phyloP scores from a whole-genome alignment of 2,888 invertebrate genomes.

The Lithosia quadra region DNA sequence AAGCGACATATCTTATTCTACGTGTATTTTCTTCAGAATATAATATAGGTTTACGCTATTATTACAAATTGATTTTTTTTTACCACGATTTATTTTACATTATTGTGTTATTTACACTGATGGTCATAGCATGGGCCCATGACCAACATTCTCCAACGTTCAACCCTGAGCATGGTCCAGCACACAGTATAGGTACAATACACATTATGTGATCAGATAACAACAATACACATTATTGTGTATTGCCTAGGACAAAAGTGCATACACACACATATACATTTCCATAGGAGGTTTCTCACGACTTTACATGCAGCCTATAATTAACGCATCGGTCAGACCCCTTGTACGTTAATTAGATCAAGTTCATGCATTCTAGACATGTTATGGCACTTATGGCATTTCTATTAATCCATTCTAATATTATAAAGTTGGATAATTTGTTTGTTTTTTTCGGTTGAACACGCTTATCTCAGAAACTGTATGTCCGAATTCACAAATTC shows the following conservation, averaged over 20 bases:
- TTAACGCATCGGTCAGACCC: conserved; percentile 23
- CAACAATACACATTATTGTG: neutral
- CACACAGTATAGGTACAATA: neutral
- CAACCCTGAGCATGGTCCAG: neutral
- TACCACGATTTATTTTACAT: too few species aligned
- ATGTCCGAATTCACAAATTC: too few species aligned
- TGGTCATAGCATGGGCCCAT: neutral
- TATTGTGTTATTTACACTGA: neutral
- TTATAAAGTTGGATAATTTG: too few species aligned
- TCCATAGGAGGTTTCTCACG: conserved; percentile 14
- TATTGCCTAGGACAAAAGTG: neutral
- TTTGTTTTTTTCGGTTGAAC: too few species aligned
- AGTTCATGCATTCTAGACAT: conserved; percentile 29
- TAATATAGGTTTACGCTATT: too few species aligned
- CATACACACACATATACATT: neutral
- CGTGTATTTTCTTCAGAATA: too few species aligned
- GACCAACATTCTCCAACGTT: neutral
- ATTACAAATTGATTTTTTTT: too few species aligned
- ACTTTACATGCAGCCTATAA: conserved; percentile 28
- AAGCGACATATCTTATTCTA: too few species aligned
- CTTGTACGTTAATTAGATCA: conserved; percentile 40
- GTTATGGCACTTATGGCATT: neutral
- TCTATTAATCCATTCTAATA: too few species aligned
- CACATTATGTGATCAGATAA: conserved; percentile 11
- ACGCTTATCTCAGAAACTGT: too few species aligned